phyloP scores from a whole-genome alignment of 2,797 vertebrate species.

The Enteromius afrohamiltoni region DNA sequence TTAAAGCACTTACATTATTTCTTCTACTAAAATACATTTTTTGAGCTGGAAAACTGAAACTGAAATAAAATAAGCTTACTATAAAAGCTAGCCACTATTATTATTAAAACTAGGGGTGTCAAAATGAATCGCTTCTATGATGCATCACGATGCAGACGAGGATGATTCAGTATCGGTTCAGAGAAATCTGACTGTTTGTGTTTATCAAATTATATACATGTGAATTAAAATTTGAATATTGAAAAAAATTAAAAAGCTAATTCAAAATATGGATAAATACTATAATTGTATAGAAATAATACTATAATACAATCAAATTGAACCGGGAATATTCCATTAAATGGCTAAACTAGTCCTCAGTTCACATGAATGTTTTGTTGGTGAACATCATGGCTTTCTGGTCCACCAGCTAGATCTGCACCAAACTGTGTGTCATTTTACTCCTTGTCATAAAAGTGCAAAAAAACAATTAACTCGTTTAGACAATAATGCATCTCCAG shows the following conservation, averaged over 20 bases:
- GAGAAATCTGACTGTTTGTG: too few relatives aligned
- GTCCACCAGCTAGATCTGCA: not conserved
- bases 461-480: not conserved
- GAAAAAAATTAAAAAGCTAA: not conserved
- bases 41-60: too few relatives aligned
- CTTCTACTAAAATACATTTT: not conserved
- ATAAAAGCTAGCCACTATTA: too few relatives aligned
- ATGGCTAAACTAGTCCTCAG: not conserved
- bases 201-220: too few relatives aligned
- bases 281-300: not conserved
- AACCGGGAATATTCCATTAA: not conserved
- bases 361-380: not conserved
- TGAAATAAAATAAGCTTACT: too few relatives aligned
- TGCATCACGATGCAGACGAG: too few relatives aligned
- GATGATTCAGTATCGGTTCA: too few relatives aligned
- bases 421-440: not conserved
- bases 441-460: not conserved
- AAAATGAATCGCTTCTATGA: too few relatives aligned
- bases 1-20: too few relatives aligned
- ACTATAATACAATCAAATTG: not conserved
- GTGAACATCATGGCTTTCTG: not conserved
- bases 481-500: not conserved
- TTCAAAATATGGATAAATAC: not conserved
- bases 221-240: too few relatives aligned
- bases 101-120: too few relatives aligned